A percentile compares a stretch with the other conserved stretches of the same genome.
Conservation (phyloP, 2,888 invertebrate species). For the Polymixis flavicincta region DNA sequence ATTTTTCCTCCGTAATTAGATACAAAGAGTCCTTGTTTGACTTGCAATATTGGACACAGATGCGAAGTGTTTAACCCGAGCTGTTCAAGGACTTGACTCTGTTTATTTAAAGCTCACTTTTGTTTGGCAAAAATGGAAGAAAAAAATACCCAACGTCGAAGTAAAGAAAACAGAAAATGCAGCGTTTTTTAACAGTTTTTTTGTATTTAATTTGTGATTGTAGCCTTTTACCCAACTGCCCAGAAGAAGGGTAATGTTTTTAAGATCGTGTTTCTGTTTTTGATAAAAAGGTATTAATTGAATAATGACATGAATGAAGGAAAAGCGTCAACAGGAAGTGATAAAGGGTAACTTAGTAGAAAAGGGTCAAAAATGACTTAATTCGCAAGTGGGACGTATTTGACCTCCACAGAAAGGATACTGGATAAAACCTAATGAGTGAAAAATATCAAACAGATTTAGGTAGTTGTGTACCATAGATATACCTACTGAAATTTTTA, state of each 20-base stretch:
- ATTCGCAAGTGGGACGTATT: not conserved
- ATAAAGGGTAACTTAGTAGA: slow-evolving; percentile 14
- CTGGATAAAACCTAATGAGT: not conserved
- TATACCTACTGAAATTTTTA: too few relatives aligned
- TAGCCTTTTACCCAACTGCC: not conserved
- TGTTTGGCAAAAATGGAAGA: slow-evolving; percentile 24
- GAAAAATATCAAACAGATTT: too few relatives aligned
- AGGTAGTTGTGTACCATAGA: too few relatives aligned
- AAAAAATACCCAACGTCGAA: not conserved
- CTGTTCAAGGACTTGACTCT: slow-evolving; percentile 48
- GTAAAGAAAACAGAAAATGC: slow-evolving; percentile 15
- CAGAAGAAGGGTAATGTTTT: not conserved
- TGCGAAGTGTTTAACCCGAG: slow-evolving; percentile 51
- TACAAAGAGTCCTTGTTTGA: slow-evolving; percentile 75
- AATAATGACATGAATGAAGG: slow-evolving; percentile 34
- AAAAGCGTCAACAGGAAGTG: not conserved
- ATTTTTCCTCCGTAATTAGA: slow-evolving; percentile 73
- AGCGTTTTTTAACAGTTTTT: not conserved
- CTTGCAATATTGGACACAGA: slow-evolving; percentile 64
- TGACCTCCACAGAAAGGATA: not conserved
- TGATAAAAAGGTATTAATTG: not conserved
- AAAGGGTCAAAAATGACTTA: not conserved
- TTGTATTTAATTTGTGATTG: slow-evolving; percentile 3
- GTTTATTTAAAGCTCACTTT: slow-evolving; percentile 37
- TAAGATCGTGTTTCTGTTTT: not conserved